Evolutionary conservation across 2,113 vertebrate species (phyloP), one percentile per base, ranked within the genome.

Genomic region (Cranoglanis bouderius): DNA sequence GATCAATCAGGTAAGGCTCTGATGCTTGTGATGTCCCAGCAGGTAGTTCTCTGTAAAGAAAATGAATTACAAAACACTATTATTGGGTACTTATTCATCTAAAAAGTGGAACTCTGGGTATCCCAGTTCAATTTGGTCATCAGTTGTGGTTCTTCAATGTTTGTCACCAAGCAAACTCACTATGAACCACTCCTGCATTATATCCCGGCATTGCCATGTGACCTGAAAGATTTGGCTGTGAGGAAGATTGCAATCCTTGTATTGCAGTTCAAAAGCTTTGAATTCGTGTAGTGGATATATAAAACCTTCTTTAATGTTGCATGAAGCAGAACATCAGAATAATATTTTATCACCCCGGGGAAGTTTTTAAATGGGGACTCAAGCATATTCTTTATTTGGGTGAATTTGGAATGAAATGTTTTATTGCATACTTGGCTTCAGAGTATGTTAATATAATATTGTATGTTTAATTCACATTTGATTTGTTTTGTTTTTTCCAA

Each of bases 1-100:
- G 77, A 26, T 82, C 57, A 84, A 82, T 87, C 85, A 72, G 85
- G 9, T n/a, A n/a, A 38, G 53, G 82, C n/a, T 53, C 21, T 32
- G 59, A 35, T 46, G 18, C 24, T 81, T 38, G 72, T 46, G 78
- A n/a, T 55, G 65, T 65, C 53, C 9, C 65, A 61, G n/a, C 49
- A 75, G 6, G 35, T 53, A 6, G 46, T 80, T 85, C 40, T 55
- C 90, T 91, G 82, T 59, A 46, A 83, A 74, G 51, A 70, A n/a
- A 88, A 78, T 0, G 6, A 63, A 38, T 55, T 18, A 55, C 65
- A 82, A 57, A 24, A 75, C 29, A 49, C 21, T 24, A 12, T 29
- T 18, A n/a, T 43, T 72, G 6, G 5, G 16, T 21, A 29, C 86
- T 85, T 35, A 84, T 57, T 82, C 14, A 55, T 40, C 9, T 82